Base-by-base conservation (phyloP, 2,113 vertebrate species). In the Condylura cristata region DNA sequence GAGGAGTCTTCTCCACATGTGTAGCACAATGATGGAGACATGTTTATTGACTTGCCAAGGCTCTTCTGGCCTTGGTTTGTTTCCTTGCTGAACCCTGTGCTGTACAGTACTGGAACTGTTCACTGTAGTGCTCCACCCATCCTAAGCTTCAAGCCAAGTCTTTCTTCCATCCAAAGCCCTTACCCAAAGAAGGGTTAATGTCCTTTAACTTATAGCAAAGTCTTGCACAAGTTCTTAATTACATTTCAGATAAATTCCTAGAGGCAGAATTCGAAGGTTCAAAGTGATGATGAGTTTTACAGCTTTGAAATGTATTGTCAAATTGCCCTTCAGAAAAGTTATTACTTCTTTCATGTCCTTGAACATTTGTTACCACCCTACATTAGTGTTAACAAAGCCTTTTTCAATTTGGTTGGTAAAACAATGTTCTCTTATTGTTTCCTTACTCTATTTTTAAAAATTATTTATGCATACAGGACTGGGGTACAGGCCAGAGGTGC, bases 261-360 rank as follows among this genome's bases (percentile, higher is more conserved):
- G 39, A 80, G 91, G 51, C 56, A 30, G 48, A 93, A 93, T 89
- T 83, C 53, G 84, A 8, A 88, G 4, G n/a, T 61, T 83, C 39
- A 80, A 89, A 96, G 37, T 28, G 7, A 41, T 61, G 48, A 74
- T 90, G 63, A 95, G 37, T 83, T 72, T 83, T 76, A 65, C 44
- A 93, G 68, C 48, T 95, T 92, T 89, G 65, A 96, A 91, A 86
- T 86, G 39, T 34, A 74, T 74, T 83, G 65, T 63, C 63, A 89
- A 51, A 71, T 89, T 90, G 53, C 68, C 65, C 58, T 93, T 37
- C 6, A 20, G 94, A 83, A 82, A 86, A 51, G 8, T 81, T 83
- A 72, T 72, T 63, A 63, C 39, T 60, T 7, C 34, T 95, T 94
- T 17, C 41, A 53, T 86, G 87, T 94, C 75, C 61, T 96, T 81